Conservation (phyloP, 2,797 vertebrate species). For the Anguilla obscura region DNA sequence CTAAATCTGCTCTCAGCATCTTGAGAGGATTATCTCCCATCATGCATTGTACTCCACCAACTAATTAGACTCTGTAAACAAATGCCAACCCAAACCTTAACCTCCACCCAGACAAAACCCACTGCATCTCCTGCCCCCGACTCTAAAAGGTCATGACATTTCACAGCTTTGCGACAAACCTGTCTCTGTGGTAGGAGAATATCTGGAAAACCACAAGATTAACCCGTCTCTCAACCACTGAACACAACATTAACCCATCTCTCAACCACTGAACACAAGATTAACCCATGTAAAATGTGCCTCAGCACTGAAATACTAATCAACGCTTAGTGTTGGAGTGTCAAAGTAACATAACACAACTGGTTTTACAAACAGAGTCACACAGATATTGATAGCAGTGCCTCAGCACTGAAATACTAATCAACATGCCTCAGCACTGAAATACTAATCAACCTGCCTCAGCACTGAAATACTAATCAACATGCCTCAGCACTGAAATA, state of each 20-base stretch:
- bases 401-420: too few relatives aligned
- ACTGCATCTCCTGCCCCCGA: neutral
- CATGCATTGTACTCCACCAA: neutral
- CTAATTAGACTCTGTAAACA: conserved; percentile 3
- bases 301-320: too few relatives aligned
- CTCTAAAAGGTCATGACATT: conserved; percentile 11
- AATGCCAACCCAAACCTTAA: conserved; percentile 3
- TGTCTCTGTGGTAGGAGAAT: neutral
- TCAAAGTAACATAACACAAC: too few relatives aligned
- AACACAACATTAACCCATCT: neutral
- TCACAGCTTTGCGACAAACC: neutral
- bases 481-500: too few relatives aligned
- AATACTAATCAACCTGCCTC: too few relatives aligned
- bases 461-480: too few relatives aligned
- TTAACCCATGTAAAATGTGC: neutral
- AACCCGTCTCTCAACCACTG: neutral
- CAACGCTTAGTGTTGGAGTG: too few relatives aligned
- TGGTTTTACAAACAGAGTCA: neutral
- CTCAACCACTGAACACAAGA: neutral
- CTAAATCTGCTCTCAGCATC: neutral
- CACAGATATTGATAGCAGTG: neutral
- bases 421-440: too few relatives aligned
- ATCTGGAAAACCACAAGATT: neutral
- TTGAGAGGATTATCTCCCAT: neutral
- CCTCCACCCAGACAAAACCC: neutral